Conservation (phyloP, 2,797 vertebrate species). For the Gymnothorax javanicus region DNA sequence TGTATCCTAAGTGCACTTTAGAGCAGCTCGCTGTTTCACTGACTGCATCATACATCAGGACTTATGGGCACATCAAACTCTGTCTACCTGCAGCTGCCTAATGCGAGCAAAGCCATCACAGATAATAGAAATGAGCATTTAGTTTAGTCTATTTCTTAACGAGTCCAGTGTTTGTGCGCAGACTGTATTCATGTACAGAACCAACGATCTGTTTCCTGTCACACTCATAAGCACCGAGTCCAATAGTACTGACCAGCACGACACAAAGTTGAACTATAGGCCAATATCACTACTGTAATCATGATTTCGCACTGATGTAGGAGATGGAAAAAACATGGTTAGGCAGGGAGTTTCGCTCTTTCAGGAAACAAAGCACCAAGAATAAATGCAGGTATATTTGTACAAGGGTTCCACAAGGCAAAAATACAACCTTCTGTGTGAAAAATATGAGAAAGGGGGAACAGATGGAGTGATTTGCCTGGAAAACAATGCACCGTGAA, state of each 20-base stretch:
- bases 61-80: constrained; percentile 69
- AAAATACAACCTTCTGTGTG: background rate
- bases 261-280: background rate
- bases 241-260: background rate
- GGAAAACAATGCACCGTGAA: background rate
- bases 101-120: constrained; percentile 44
- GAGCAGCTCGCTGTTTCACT: constrained; percentile 40
- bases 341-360: background rate
- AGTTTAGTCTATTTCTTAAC: constrained; percentile 35
- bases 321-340: background rate
- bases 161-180: background rate
- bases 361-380: background rate
- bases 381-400: background rate
- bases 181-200: background rate
- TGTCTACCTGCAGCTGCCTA: constrained; percentile 59
- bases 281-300: constrained; percentile 6
- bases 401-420: background rate
- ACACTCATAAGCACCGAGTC: background rate
- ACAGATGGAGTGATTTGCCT: background rate
- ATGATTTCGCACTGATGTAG: background rate
- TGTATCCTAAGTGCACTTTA: constrained; percentile 34
- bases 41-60: constrained; percentile 63
- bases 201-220: background rate
- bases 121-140: constrained; percentile 38
- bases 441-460: background rate